Conservation (phyloP, 2,888 invertebrate species). For the Leptura quadrifasciata region DNA sequence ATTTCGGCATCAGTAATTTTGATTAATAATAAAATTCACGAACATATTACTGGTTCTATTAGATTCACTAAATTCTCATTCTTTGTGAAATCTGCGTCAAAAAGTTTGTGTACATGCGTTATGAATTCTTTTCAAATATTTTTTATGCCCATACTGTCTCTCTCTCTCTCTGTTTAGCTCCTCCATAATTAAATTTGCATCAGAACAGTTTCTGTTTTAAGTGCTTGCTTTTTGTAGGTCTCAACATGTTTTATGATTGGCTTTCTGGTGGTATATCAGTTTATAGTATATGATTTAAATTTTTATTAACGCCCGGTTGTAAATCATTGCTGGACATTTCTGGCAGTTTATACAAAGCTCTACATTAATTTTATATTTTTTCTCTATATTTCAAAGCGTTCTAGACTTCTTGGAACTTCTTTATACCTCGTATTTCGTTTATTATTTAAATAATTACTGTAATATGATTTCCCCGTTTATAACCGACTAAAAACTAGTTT, state of each 20-base stretch:
- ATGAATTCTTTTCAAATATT: not conserved
- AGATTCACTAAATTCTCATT: too few relatives aligned
- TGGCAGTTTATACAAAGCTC: conserved; percentile 50
- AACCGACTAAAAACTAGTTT: not conserved
- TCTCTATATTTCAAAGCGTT: not conserved
- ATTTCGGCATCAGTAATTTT: too few relatives aligned
- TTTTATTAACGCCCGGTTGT: conserved; percentile 69
- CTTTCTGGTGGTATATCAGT: conserved; percentile 64
- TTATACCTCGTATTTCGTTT: not conserved
- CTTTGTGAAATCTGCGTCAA: too few relatives aligned
- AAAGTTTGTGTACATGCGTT: not conserved
- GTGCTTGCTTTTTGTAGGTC: conserved; percentile 42
- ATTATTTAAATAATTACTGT: conserved; percentile 21
- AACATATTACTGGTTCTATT: too few relatives aligned
- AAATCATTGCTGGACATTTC: conserved; percentile 67
- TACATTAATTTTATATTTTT: conserved; percentile 20
- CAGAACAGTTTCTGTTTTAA: conserved; percentile 18
- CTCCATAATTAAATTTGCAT: conserved; percentile 29
- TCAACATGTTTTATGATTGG: conserved; percentile 46
- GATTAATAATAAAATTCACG: too few relatives aligned
- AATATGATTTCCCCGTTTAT: conserved; percentile 2
- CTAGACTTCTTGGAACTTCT: not conserved
- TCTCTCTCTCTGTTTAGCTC: not conserved
- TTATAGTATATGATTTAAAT: conserved; percentile 72
- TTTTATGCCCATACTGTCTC: not conserved